These are phyloP conservation scores for Tribolium madens DNA, from an alignment of 1,140 invertebrate genomes.

Conservation along the genomic window DNA sequence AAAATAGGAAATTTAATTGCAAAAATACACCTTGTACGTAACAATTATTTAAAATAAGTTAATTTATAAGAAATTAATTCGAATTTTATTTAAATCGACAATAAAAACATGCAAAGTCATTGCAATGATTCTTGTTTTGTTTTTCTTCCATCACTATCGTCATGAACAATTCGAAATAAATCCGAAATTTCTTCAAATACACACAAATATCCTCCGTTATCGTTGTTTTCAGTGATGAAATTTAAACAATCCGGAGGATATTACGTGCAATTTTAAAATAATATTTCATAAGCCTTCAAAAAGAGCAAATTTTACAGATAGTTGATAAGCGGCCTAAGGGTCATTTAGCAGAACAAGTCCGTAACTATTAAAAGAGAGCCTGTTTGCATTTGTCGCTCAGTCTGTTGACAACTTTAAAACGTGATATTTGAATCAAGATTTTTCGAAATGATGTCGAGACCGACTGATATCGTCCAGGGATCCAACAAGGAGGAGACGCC, in stretches of 20 bases:
- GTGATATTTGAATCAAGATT: background rate
- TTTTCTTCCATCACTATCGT: background rate
- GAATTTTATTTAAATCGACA: background rate
- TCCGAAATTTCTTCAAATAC: background rate
- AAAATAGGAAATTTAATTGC: too few relatives aligned
- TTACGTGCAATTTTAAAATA: conserved; percentile 15
- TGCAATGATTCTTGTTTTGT: background rate
- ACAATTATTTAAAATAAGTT: too few relatives aligned
- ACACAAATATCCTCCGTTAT: background rate
- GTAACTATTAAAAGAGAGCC: conserved; percentile 37
- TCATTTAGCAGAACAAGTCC: conserved; percentile 38
- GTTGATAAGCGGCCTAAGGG: conserved; percentile 29
- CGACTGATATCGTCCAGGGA: conserved; percentile 47
- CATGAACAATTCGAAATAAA: background rate
- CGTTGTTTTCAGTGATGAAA: conserved; percentile 20
- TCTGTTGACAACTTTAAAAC: conserved; percentile 28
- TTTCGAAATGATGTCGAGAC: conserved; percentile 53
- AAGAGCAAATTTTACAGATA: conserved; percentile 16
- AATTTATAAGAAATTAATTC: background rate
- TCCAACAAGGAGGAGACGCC: conserved; percentile 3
- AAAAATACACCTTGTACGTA: too few relatives aligned
- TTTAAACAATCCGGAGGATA: background rate
- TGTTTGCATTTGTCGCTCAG: conserved; percentile 37
- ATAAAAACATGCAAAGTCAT: background rate
- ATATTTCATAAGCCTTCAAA: conserved; percentile 19